These are phyloP conservation scores for Penaeus monodon DNA, from an alignment of 2,888 invertebrate genomes.

Conservation along the genomic window DNA sequence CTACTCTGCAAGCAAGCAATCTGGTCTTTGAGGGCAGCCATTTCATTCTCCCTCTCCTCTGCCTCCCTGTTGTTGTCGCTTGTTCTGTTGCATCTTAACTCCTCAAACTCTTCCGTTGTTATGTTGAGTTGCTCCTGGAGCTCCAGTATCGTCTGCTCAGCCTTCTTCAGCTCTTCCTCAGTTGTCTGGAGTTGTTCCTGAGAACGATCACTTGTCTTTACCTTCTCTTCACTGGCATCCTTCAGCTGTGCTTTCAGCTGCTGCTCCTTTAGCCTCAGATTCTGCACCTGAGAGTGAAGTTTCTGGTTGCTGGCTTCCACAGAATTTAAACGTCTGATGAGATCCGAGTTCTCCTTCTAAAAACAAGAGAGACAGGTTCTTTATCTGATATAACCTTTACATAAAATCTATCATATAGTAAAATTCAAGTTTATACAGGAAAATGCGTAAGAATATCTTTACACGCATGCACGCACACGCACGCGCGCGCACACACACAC, in stretches of 20 bases:
- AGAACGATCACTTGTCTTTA: not conserved
- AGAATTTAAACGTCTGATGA: not conserved
- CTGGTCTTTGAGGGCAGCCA: not conserved
- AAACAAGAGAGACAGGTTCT: not conserved
- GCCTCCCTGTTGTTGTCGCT: not conserved
- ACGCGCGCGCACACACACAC: too few relatives aligned
- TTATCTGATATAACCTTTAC: too few relatives aligned
- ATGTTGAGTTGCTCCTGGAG: not conserved
- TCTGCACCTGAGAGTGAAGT: not conserved
- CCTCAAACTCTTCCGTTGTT: not conserved
- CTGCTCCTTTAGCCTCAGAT: not conserved
- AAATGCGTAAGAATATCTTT: too few relatives aligned
- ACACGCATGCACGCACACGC: too few relatives aligned
- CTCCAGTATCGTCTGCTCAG: not conserved
- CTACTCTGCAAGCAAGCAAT: not conserved
- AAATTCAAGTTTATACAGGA: too few relatives aligned
- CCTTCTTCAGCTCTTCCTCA: not conserved
- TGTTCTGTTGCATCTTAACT: not conserved
- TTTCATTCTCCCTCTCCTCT: not conserved
- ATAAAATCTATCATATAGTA: too few relatives aligned
- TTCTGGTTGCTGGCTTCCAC: not conserved
- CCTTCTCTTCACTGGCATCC: not conserved
- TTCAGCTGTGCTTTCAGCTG: not conserved
- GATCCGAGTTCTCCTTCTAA: conserved; percentile 18
- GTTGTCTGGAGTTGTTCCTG: not conserved